Evolutionary conservation across 2,797 vertebrate genomes (phyloP), one percentile per base, ranked within the genome.

Genomic region (Phoxinus dragarum): DNA sequence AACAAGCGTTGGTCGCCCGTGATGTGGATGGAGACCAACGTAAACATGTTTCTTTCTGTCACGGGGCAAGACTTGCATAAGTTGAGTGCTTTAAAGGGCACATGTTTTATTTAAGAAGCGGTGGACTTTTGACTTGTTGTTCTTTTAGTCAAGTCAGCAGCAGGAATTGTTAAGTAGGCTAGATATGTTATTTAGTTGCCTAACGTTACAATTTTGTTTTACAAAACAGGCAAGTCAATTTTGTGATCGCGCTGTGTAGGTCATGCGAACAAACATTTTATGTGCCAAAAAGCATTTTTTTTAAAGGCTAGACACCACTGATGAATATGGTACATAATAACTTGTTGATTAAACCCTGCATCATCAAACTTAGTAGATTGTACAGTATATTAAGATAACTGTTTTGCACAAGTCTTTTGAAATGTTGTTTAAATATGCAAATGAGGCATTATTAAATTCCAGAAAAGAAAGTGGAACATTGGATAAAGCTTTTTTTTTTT

Each of bases 41-140:
- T 36, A 74, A 85, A 80, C 56, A 64, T 73, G 76, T 52, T 85
- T 61, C 73, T 71, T 69, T 84, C 75, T 59, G 64, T 61, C 14
- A 78, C 49, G 67, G 52, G 61, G 72, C 61, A 67, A 44, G 52
- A 71, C 47, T 59, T 59, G 27, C 38, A 12, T 16, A 42, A 69
- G 12, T 7, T 10, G 38, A 61, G 47, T 44, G 52, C 21, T 84
- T 77, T 84, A 68, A 67, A 84, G 38, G 7, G 38, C 40, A 14
- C 38, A 40, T 71, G 64, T 84, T 84, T 59, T 38, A 78, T 71
- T 77, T n/a, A 42, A 44, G 34, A 8, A 61, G 49, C 16, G 11
- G 23, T 17, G 83, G 21, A 79, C 66, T 84, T 34, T 84, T 84
- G 66, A 61, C 71, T 79, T 79, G 9, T 79, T 72, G 1, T 64